Evolutionary conservation across 2,113 vertebrate species (phyloP).

Genomic region (Podocnemis expansa): DNA sequence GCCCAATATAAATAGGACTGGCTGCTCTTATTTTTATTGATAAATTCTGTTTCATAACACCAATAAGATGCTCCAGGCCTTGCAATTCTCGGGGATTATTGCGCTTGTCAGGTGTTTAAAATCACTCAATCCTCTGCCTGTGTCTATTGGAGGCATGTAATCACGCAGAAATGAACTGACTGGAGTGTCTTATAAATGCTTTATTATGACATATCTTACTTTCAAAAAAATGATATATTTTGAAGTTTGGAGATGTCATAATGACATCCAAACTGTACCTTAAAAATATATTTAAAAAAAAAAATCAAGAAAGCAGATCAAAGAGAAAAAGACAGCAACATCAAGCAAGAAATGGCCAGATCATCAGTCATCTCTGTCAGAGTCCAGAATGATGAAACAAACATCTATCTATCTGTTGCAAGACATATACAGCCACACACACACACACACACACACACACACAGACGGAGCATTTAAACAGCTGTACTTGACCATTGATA

Average conservation of each 20-base stretch:
- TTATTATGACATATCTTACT: conserved; percentile 79
- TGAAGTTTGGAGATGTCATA: conserved; percentile 66
- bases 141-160: conserved; percentile 75
- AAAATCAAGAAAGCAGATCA: conserved; percentile 46
- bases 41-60: conserved; percentile 84
- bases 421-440: accelerated
- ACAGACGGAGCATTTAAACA: background rate
- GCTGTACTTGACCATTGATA: background rate
- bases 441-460: background rate
- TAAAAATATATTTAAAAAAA: conserved; percentile 44
- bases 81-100: conserved; percentile 79
- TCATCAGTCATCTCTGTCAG: conserved; percentile 18
- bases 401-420: background rate
- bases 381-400: conserved; percentile 6
- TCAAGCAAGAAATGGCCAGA: conserved; percentile 12
- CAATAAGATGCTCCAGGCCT: conserved; percentile 78
- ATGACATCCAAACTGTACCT: conserved; percentile 53
- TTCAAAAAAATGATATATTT: conserved; percentile 79
- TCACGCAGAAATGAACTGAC: conserved; percentile 72
- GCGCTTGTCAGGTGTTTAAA: conserved; percentile 81
- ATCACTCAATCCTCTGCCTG: conserved; percentile 70
- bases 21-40: conserved; percentile 82
- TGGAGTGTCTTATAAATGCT: conserved; percentile 76
- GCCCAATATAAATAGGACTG: conserved; percentile 65
- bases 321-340: background rate